These are phyloP conservation scores for Neelides folsomi DNA, from an alignment of 2,888 invertebrate genomes.

Conservation along the genomic window DNA sequence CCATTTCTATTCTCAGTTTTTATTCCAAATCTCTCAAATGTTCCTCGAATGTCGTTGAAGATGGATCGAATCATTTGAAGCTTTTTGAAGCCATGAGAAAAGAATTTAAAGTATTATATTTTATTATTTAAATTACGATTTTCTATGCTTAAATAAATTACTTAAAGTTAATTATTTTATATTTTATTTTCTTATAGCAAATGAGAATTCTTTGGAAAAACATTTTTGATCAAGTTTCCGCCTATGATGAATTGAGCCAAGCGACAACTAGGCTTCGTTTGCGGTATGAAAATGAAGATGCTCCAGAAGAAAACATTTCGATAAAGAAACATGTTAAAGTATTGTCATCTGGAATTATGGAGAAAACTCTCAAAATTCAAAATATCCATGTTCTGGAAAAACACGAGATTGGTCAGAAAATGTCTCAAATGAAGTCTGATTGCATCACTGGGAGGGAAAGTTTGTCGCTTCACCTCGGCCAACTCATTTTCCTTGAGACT, in stretches of 20 bases:
- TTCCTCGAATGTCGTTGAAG: constrained; percentile 37
- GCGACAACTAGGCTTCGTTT: constrained; percentile 27
- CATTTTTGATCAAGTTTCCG: constrained; percentile 43
- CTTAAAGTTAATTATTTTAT: background rate
- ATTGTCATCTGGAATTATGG: constrained; percentile 12
- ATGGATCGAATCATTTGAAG: constrained; percentile 44
- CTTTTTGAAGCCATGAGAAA: constrained; percentile 50
- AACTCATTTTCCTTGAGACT: constrained; percentile 52
- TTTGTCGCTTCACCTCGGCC: constrained; percentile 41
- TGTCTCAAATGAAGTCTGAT: constrained; percentile 34
- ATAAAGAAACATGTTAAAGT: constrained; percentile 13
- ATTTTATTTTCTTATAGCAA: constrained; percentile 18
- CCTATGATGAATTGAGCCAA: constrained; percentile 53
- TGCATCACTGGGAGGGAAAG: constrained; percentile 20
- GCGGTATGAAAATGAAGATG: constrained; percentile 3
- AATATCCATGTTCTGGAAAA: constrained; percentile 28
- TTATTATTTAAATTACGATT: background rate
- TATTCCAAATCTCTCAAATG: constrained; percentile 37
- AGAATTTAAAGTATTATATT: constrained; percentile 45
- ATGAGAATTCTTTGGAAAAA: constrained; percentile 38
- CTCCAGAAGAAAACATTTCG: background rate
- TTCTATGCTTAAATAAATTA: too few species aligned
- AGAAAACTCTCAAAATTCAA: constrained; percentile 20
- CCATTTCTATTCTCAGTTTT: constrained; percentile 39
- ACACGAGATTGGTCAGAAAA: constrained; percentile 28